Base-by-base conservation (phyloP, 2,797 vertebrate species). In the Rhodeus uyekii region DNA sequence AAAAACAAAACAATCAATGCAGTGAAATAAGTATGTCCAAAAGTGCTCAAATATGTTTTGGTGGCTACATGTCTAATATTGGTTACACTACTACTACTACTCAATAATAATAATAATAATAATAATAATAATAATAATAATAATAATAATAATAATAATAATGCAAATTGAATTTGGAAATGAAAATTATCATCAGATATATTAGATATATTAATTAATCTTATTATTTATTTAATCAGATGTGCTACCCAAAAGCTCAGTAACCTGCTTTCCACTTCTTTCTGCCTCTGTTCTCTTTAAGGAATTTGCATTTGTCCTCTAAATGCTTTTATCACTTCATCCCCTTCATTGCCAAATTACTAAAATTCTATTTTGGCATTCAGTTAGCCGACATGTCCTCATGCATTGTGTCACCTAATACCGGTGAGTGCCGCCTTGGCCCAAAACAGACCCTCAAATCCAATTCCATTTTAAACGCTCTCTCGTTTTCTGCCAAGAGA, bases 401-500 rank as follows among this genome's bases (percentile, higher is more conserved):
- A 74, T 75, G 34, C 46, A 75, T 55, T 55, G 72, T 81, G 80
- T 75, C 71, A 65, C 24, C 71, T 75, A 65, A 75, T 81, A 75
- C 60, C 19, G 13, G 69, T 81, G 79, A 74, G 79, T 81, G 60
- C 79, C 24, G 14, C 71, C 34, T 65, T 81, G 71, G 80, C 80
- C 71, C 60, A 65, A 74, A 81, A 67, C 16, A 9, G 18, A 65
- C 60, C 34, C 63, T 80, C 71, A 76, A 78, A 75, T 84, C 61
- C 83, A 80, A 84, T 84, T 78, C 50, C 64, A 67, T 68, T 84
- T 80, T 81, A 81, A 81, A 81, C 80, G 55, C 71, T 24, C 46
- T 14, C 61, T 24, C n/a, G 16, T 65, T 74, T 73, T 74, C 46
- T 74, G 80, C 60, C 60, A 75, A 74, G 69, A 80, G 58, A 74